phyloP scores from a whole-genome alignment of 2,888 invertebrate species.

The Leptopilina syphax region DNA sequence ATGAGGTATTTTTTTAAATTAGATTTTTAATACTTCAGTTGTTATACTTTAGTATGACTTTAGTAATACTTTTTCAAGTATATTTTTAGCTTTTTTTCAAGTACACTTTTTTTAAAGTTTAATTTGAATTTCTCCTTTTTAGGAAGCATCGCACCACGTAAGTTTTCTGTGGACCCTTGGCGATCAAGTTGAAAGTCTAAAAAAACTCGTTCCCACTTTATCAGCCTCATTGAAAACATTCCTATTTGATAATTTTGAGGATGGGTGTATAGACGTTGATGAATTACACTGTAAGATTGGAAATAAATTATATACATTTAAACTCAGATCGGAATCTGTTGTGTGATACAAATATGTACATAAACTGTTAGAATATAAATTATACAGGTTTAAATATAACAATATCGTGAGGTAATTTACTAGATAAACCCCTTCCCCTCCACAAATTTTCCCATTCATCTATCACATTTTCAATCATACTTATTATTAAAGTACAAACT shows the following conservation, averaged over 20 bases:
- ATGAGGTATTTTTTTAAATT: slow-evolving; percentile 79
- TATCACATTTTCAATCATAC: slow-evolving; percentile 63
- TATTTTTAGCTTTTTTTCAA: too few species aligned
- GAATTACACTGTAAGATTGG: slow-evolving; percentile 85
- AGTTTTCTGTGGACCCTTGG: slow-evolving; percentile 90
- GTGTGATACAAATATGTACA: neutral
- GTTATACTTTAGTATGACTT: too few species aligned
- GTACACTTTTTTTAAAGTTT: too few species aligned
- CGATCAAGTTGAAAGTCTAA: slow-evolving; percentile 80
- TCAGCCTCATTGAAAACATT: slow-evolving; percentile 76
- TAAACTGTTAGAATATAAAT: neutral
- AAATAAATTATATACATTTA: slow-evolving; percentile 84
- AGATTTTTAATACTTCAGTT: neutral
- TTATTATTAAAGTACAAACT: slow-evolving; percentile 66
- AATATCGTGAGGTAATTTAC: slow-evolving; percentile 64
- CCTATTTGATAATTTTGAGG: slow-evolving; percentile 72
- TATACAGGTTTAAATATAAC: slow-evolving; percentile 65
- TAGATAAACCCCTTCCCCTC: slow-evolving; percentile 61
- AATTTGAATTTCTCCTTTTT: neutral
- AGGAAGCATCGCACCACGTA: slow-evolving; percentile 91
- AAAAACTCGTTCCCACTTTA: slow-evolving; percentile 77
- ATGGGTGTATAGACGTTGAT: slow-evolving; percentile 78
- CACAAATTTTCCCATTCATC: slow-evolving; percentile 68
- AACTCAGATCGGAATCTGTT: neutral
- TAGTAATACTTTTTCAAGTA: too few species aligned